Evolutionary conservation across 2,888 invertebrate genomes (phyloP).

Genomic region (Perizoma affinitatum): DNA sequence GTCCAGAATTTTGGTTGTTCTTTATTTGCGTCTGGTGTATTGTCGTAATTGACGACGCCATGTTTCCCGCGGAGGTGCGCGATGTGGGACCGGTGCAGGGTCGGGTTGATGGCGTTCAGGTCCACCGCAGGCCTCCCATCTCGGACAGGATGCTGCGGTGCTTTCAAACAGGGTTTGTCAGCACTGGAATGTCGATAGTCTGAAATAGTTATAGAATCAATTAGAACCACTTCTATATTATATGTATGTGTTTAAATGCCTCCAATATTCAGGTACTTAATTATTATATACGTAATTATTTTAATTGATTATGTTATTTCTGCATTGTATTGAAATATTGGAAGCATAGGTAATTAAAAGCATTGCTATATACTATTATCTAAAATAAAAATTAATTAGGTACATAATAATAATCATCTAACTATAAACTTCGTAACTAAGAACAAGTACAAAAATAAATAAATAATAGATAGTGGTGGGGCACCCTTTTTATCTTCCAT

Average conservation of each 20-base stretch:
- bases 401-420: slow-evolving; percentile 2
- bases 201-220: slow-evolving; percentile 55
- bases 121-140: slow-evolving; percentile 57
- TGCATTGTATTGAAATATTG: slow-evolving; percentile 12
- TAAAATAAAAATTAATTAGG: slow-evolving; percentile 2
- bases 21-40: slow-evolving; percentile 48
- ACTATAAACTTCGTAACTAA: neutral
- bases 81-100: slow-evolving; percentile 60
- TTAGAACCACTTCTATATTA: slow-evolving; percentile 7
- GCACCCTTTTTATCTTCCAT: no score
- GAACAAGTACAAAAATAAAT: neutral
- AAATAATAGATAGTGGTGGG: neutral
- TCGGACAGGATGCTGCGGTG: slow-evolving; percentile 55
- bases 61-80: slow-evolving; percentile 70
- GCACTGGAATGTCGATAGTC: slow-evolving; percentile 88
- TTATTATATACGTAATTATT: no score
- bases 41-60: slow-evolving; percentile 63
- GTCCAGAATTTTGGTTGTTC: slow-evolving; percentile 85
- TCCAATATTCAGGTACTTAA: slow-evolving; percentile 6
- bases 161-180: slow-evolving; percentile 74
- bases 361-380: slow-evolving; percentile 5
- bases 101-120: slow-evolving; percentile 61
- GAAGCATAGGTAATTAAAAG: slow-evolving; percentile 25
- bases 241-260: slow-evolving; percentile 1
- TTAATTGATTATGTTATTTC: no score